Percentiles rank a stretch among this genome's conserved stretches.
These are phyloP conservation scores for Globodera ellingtonae DNA, from an alignment of 1,140 invertebrate species.

Conservation along the genomic window DNA sequence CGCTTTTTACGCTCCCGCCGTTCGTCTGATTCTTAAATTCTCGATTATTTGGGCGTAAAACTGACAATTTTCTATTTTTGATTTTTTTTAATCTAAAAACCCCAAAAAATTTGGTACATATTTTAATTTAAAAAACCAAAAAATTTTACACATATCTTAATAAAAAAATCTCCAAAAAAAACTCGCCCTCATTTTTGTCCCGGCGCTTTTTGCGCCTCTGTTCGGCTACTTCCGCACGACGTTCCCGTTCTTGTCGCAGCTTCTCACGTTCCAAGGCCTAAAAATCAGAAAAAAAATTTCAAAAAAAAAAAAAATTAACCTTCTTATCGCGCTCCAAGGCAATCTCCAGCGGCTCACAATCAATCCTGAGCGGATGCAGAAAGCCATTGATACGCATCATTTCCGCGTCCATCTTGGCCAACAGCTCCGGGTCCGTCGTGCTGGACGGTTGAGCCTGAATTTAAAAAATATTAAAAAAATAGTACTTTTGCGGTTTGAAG, in stretches of 20 bases:
- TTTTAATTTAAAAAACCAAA: background rate
- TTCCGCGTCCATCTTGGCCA: background rate
- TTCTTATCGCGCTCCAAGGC: background rate
- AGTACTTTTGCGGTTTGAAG: background rate
- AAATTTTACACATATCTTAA: background rate
- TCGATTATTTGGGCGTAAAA: background rate
- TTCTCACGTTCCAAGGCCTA: constrained; percentile 4
- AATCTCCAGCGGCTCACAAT: background rate
- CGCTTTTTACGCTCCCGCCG: no score
- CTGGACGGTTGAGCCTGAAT: no score
- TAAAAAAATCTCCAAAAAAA: background rate
- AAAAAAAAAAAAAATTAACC: background rate
- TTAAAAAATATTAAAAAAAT: background rate
- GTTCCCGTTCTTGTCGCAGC: background rate
- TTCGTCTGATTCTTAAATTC: no score
- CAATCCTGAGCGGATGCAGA: background rate
- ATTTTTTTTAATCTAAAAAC: no score
- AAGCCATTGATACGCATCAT: background rate
- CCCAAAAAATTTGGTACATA: no score
- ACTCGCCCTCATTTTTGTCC: background rate
- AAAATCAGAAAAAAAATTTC: background rate
- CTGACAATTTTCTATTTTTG: background rate
- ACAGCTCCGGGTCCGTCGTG: background rate
- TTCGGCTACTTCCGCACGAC: background rate
- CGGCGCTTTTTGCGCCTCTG: background rate